A percentile compares a stretch with the other conserved stretches of the same genome.
Evolutionary conservation across 2,113 vertebrate species (phyloP).

Genomic region (Rhegmatorhina hoffmannsi): DNA sequence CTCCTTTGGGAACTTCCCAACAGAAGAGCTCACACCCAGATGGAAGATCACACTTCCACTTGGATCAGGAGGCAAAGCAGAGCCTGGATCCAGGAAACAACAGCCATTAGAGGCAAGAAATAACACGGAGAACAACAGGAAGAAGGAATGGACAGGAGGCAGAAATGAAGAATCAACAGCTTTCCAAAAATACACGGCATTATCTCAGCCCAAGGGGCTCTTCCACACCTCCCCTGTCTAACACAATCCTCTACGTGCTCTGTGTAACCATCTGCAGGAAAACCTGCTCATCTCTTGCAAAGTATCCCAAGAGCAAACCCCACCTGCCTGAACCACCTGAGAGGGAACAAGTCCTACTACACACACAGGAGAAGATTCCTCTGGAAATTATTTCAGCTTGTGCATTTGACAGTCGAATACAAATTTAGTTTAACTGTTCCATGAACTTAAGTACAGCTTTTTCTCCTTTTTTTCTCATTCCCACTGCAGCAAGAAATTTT

Average conservation of each 20-base stretch:
- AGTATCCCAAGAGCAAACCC: neutral
- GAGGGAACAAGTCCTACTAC: neutral
- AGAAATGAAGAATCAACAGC: neutral
- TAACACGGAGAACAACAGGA: neutral
- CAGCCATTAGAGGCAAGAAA: neutral
- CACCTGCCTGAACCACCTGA: neutral
- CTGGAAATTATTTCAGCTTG: neutral
- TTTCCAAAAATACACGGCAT: conserved; percentile 11
- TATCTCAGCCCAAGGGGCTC: neutral
- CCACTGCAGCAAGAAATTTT: neutral
- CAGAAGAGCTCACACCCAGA: neutral
- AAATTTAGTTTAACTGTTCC: neutral
- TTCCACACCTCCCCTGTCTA: neutral
- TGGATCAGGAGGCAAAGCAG: fast-evolving
- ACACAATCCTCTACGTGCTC: neutral
- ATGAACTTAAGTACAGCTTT: neutral
- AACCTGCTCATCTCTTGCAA: neutral
- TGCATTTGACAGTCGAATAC: neutral
- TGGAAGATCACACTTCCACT: neutral
- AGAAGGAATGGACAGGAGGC: neutral
- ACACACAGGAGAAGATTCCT: neutral
- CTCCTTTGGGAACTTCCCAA: neutral
- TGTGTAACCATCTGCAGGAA: neutral
- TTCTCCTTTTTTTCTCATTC: neutral
- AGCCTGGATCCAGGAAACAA: neutral